These are phyloP conservation scores for Lemur catta DNA, from an alignment of 2,797 vertebrate species.

Conservation along the genomic window DNA sequence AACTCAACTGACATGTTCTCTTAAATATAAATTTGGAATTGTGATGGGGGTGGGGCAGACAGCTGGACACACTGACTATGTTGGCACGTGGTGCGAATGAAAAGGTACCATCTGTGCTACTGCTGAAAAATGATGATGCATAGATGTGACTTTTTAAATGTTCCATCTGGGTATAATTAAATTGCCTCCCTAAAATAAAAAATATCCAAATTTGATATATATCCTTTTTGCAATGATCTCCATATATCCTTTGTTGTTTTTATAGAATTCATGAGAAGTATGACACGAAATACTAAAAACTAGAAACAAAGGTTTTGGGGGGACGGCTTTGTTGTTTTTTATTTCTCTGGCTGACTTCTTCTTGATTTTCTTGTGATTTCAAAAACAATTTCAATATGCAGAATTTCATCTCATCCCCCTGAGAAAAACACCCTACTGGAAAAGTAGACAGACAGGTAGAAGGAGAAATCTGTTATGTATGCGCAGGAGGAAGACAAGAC, in stretches of 20 bases:
- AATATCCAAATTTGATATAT: conserved; percentile 21
- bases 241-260: background rate
- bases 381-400: conserved; percentile 40
- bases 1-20: conserved; percentile 19
- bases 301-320: background rate
- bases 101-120: conserved; percentile 64
- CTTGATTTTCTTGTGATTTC: conserved; percentile 44
- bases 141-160: conserved; percentile 57
- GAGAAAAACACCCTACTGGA: background rate
- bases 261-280: background rate
- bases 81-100: background rate
- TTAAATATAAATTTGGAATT: conserved; percentile 1
- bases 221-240: background rate
- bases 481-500: background rate
- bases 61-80: background rate
- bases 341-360: conserved; percentile 6
- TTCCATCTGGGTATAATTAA: conserved; percentile 59
- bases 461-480: background rate
- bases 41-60: background rate
- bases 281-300: background rate
- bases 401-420: background rate
- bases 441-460: background rate
- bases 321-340: background rate
- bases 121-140: conserved; percentile 49
- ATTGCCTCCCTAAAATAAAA: conserved; percentile 59